These are phyloP conservation scores for Rousettus leschenaultii DNA, from an alignment of 2,113 vertebrate genomes.

Conservation along the genomic window DNA sequence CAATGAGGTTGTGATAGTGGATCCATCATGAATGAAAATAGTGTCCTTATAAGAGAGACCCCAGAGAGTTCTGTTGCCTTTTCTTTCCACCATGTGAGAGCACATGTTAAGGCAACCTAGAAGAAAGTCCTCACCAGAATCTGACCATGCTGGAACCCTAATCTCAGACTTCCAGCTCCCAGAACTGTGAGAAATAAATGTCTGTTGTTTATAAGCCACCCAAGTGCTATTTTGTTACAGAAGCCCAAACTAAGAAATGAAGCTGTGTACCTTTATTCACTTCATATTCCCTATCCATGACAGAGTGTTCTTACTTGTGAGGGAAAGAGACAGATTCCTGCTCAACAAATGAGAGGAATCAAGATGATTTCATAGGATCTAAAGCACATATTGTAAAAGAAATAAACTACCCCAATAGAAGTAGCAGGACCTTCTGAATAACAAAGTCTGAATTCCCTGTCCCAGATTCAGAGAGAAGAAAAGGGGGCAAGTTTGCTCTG, in stretches of 20 bases:
- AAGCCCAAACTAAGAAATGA: not conserved
- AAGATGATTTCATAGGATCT: too few relatives aligned
- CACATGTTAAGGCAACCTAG: not conserved
- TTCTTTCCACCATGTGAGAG: not conserved
- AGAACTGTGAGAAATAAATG: not conserved
- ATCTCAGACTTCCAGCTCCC: not conserved
- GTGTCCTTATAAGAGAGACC: not conserved
- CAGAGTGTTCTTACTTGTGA: not conserved
- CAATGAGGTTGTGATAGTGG: not conserved
- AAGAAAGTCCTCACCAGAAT: not conserved
- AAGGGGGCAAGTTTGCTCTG: not conserved
- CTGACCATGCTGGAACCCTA: too few relatives aligned
- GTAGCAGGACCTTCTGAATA: not conserved
- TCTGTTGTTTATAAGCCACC: not conserved
- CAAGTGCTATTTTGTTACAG: not conserved
- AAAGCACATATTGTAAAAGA: not conserved
- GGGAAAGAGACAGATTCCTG: not conserved
- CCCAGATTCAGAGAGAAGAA: not conserved
- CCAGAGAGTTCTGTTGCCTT: not conserved
- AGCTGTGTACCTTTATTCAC: not conserved
- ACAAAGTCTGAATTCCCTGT: not conserved
- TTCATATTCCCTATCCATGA: not conserved
- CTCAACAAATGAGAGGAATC: not conserved
- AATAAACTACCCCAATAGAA: not conserved
- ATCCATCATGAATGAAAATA: not conserved